Base-by-base conservation (phyloP, 1,140 invertebrate species). In the Pinna nobilis region DNA sequence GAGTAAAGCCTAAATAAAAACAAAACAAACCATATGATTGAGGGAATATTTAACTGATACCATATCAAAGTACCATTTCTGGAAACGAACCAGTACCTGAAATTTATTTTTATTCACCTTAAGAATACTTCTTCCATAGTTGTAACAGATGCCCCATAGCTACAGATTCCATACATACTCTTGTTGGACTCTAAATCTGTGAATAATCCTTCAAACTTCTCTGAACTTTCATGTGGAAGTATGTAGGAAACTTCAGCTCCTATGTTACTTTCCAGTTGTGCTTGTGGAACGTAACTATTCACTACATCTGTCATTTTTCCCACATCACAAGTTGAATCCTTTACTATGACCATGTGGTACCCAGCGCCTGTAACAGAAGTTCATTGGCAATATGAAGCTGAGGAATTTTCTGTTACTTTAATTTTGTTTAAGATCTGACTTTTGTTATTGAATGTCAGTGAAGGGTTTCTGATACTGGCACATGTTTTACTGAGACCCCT, bases 91-190 rank as follows among this genome's bases (percentile, higher is more conserved):
- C n/a, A n/a, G n/a, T n/a, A n/a, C n/a, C n/a, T n/a, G n/a, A n/a
- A n/a, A n/a, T n/a, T n/a, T n/a, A n/a, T n/a, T n/a, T n/a, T n/a
- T 47, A 53, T 89, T 88, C 88, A 95, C 94, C 93, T 94, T 20
- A 96, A 84, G 84, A 96, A 96, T 11, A 97, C 95, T 89, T 96
- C 94, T 84, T 97, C 95, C 81, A 97, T 91, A 0, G 95, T 96
- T 9, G 94, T 94, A 2, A 94, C 91, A 0, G 94, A 94, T 0
- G 95, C 92, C 1, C 95, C 95, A 76, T 94, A 94, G 28, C 93
- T 93, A 25, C 91, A 89, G 51, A 97, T 92, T 0, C 93, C 93
- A 6, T 95, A 84, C 35, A 90, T 79, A 0, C 87, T 82, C 72
- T 91, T 92, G 9, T 91, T 87, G 0, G 79, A 69, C 82, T 96